phyloP scores from a whole-genome alignment of 2,797 vertebrate genomes.

The Onychomys torridus region DNA sequence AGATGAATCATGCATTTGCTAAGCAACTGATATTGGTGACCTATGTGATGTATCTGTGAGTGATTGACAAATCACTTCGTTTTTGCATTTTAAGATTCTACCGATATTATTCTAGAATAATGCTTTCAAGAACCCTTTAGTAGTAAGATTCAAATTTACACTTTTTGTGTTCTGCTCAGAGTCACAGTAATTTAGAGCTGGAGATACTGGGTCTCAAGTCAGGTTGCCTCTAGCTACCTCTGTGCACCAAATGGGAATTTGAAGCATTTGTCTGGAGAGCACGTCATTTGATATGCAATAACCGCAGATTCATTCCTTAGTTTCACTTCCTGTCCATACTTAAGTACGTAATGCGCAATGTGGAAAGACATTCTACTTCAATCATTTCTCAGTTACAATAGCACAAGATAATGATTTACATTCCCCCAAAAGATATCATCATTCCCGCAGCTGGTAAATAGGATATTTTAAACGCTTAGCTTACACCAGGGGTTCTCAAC shows the following conservation, averaged over 20 bases:
- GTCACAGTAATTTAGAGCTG: constrained; percentile 77
- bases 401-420: constrained; percentile 24
- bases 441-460: neutral
- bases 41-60: constrained; percentile 50
- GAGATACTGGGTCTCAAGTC: constrained; percentile 69
- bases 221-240: constrained; percentile 80
- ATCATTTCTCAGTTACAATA: neutral
- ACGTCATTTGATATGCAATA: constrained; percentile 68
- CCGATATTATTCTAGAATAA: constrained; percentile 26
- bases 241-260: constrained; percentile 86
- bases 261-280: constrained; percentile 83
- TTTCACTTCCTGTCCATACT: constrained; percentile 64
- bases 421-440: neutral
- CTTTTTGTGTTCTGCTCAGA: constrained; percentile 31
- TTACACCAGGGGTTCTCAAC: neutral
- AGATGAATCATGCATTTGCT: constrained; percentile 78
- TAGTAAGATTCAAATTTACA: constrained; percentile 52
- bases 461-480: neutral
- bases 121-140: constrained; percentile 63
- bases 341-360: constrained; percentile 47
- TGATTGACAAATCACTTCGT: neutral
- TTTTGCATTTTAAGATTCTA: constrained; percentile 50
- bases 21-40: neutral
- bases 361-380: constrained; percentile 39
- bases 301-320: constrained; percentile 69